Evolutionary conservation across 2,113 vertebrate genomes (phyloP), one percentile per base, ranked within the genome.

Genomic region (Pao palembangensis): DNA sequence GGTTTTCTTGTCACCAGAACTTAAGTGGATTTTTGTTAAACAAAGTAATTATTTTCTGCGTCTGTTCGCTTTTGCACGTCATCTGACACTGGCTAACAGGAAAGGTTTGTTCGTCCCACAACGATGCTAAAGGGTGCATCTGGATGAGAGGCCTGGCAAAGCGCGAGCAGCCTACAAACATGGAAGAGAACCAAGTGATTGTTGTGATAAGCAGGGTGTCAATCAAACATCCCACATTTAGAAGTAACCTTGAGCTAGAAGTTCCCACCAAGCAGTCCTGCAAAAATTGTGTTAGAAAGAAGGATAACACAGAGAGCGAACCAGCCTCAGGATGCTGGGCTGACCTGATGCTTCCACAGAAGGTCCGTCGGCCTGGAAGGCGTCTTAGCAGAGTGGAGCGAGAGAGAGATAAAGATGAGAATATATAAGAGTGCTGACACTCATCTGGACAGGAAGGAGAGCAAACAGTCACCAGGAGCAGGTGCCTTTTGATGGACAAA

Each of bases 401-500:
- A n/a, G 56, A 44, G 74, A 74, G 55, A 71, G 66, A 58, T 59
- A 71, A 72, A 80, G 52, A 38, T 54, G 59, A 61, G 34, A 48
- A 55, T 67, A 68, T 48, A n/a, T 34, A 61, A 46, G 61, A 42
- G 28, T 42, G 67, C 71, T 81, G 80, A 87, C 83, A 75, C 61
- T 80, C 69, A 77, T 78, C 53, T 74, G 71, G 79, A 85, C 76
- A 66, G 72, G 74, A 86, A 81, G 81, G 81, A 80, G 79, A 87
- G 71, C 77, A 84, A 86, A 87, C 84, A 82, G 76, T 84, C 84
- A 80, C 65, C 69, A 55, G 78, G 78, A 88, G 85, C 87, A 88
- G 84, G 84, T 87, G 84, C 80, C 78, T 78, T 85, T 71, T 87
- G 87, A 89, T 79, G 75, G 85, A 87, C 82, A 63, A 79, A 80